Percentiles rank a stretch among this genome's conserved stretches.
Evolutionary conservation across 2,113 vertebrate species (phyloP).

Genomic region (Rhineura floridana): DNA sequence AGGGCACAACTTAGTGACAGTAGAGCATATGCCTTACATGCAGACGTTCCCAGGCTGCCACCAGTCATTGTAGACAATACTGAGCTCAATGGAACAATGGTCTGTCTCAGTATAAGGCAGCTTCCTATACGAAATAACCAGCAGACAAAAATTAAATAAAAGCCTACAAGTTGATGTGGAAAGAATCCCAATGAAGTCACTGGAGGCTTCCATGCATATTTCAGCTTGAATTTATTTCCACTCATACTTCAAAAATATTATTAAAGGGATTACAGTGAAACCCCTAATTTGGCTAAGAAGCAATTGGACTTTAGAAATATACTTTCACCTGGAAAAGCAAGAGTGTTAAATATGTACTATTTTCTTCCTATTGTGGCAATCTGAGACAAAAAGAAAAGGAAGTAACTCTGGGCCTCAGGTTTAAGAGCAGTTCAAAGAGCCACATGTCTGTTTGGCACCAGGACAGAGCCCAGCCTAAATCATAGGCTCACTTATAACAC

Average conservation of each 20-base stretch:
- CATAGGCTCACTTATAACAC: not conserved
- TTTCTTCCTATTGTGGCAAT: not conserved
- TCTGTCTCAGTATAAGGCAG: too few relatives aligned
- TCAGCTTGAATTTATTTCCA: too few relatives aligned
- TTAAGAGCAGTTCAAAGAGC: not conserved
- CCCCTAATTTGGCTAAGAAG: not conserved
- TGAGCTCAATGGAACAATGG: too few relatives aligned
- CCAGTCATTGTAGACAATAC: too few relatives aligned
- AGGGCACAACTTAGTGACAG: too few relatives aligned
- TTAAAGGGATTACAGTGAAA: too few relatives aligned
- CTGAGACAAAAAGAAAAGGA: not conserved
- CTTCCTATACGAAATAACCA: too few relatives aligned
- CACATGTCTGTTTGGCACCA: not conserved
- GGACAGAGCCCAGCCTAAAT: not conserved
- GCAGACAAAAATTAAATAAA: too few relatives aligned
- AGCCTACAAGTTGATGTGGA: too few relatives aligned
- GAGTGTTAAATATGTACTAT: fast-evolving
- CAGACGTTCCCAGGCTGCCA: too few relatives aligned
- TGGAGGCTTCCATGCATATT: not conserved
- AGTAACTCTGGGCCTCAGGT: not conserved
- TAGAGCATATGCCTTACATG: too few relatives aligned
- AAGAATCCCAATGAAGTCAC: not conserved
- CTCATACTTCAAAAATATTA: too few relatives aligned
- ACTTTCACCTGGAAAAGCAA: not conserved
- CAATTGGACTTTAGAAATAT: not conserved